Evolutionary conservation across 2,888 invertebrate species (phyloP), one percentile per base, ranked within the genome.

Genomic region (Nipponacmea schrenckii): DNA sequence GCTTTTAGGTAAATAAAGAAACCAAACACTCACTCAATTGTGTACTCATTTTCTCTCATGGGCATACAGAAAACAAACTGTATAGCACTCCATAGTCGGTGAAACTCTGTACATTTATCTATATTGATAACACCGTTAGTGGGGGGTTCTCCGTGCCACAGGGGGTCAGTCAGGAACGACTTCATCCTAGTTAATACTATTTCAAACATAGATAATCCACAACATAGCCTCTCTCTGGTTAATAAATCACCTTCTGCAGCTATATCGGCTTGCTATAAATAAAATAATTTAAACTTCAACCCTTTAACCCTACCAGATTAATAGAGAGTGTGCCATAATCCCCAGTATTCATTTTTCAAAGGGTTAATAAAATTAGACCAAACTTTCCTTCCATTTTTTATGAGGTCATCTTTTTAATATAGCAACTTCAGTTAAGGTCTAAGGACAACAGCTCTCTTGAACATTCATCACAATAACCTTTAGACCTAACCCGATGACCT

Each of bases 31-130:
- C 88, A 95, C 95, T 98, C 98, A 0, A 98, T 95, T 14, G 97
- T 98, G 84, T 95, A 97, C 90, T 98, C 96, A 0, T 96, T 96
- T 78, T 96, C 96, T 5, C 95, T 95, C 31, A 97, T 96, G 0
- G 98, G 98, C 84, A 97, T 96, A 88, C 97, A 98, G 90, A 98
- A 97, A 68, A 98, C 94, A 91, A 99, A 98, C 89, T 99, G 98
- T 46, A 99, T 91, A 0, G 98, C 98, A 0, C 97, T 98, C 98
- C 98, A 99, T 64, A 98, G 90, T 15, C 89, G 79, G 90, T 98
- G 98, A 90, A 98, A 99, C 91, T 99, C 98, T 1, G 94, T 94
- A 86, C 98, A 98, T 89, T 98, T 98, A 88, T 98, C 97, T 0
- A 97, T 93, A 88, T 96, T 96, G 91, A 97, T 95, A 20, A 98